phyloP scores from a whole-genome alignment of 2,888 invertebrate genomes.

The Nomada goodeniana region DNA sequence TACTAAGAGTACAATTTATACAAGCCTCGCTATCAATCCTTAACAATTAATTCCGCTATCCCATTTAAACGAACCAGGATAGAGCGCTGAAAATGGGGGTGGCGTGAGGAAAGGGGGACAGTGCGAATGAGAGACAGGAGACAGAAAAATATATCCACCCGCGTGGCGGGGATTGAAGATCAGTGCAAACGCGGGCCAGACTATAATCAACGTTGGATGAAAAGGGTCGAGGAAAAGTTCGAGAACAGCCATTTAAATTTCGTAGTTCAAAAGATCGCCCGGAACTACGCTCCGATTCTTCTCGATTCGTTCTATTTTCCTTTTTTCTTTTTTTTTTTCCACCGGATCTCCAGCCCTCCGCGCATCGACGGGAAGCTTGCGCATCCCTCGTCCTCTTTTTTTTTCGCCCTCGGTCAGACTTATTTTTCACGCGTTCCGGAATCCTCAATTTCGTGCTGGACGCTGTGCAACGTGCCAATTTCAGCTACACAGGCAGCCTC shows the following conservation, averaged over 20 bases:
- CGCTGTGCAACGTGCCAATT: not conserved
- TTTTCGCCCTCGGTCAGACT: not conserved
- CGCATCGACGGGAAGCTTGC: not conserved
- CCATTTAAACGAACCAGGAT: too few relatives aligned
- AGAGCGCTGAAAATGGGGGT: too few relatives aligned
- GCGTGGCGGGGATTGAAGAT: conserved; percentile 27
- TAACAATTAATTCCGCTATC: too few relatives aligned
- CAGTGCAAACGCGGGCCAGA: conserved; percentile 29
- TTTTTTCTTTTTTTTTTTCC: too few relatives aligned
- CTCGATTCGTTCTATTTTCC: not conserved
- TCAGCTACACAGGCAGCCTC: not conserved
- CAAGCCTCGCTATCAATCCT: too few relatives aligned
- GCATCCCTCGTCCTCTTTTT: not conserved
- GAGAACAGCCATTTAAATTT: conserved; percentile 47
- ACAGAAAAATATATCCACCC: conserved; percentile 25
- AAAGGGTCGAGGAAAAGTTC: conserved; percentile 28
- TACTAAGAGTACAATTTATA: too few relatives aligned
- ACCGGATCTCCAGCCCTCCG: not conserved
- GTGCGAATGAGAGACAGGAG: not conserved
- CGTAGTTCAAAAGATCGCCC: conserved; percentile 17
- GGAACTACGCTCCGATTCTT: conserved; percentile 8
- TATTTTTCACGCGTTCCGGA: conserved; percentile 8
- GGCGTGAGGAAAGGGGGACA: not conserved
- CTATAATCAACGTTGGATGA: conserved; percentile 32
- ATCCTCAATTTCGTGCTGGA: not conserved